phyloP scores from a whole-genome alignment of 2,113 vertebrate genomes.

The Gracilinanus agilis region DNA sequence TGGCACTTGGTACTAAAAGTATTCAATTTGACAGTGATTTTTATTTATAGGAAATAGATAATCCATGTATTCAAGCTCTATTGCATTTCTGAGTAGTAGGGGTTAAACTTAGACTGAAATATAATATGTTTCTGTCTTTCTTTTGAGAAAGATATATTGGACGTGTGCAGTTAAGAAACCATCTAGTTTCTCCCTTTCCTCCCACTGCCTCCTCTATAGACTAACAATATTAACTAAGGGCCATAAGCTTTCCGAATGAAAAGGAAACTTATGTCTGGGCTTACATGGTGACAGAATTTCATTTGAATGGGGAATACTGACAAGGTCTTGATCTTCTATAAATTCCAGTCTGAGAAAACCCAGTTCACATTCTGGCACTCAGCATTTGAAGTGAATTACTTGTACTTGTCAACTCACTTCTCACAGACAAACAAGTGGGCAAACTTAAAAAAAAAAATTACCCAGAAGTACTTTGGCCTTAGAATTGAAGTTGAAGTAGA shows the following conservation, averaged over 20 bases:
- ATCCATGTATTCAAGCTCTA: constrained; percentile 27
- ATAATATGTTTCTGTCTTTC: constrained; percentile 39
- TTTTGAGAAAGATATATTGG: constrained; percentile 30
- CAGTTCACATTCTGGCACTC: not conserved
- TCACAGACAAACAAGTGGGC: not conserved
- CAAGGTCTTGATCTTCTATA: fast-evolving
- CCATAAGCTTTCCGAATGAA: not conserved
- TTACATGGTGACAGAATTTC: not conserved
- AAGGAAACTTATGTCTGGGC: not conserved
- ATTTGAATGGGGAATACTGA: constrained; percentile 8
- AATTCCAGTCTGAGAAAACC: not conserved
- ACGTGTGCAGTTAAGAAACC: constrained; percentile 1
- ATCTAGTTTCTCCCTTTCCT: constrained; percentile 30
- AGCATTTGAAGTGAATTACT: constrained; percentile 26
- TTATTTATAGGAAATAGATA: constrained; percentile 2
- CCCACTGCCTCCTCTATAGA: constrained; percentile 35
- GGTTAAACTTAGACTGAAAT: constrained; percentile 27
- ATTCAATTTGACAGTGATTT: constrained; percentile 47
- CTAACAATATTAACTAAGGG: not conserved
- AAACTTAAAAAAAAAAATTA: constrained; percentile 45
- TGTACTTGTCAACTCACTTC: constrained; percentile 4
- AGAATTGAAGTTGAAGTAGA: not conserved
- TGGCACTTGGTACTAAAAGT: constrained; percentile 47
- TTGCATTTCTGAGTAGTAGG: constrained; percentile 42
- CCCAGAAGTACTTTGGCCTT: not conserved